These are phyloP conservation scores for Acanthurus leucopareius DNA, from an alignment of 2,797 vertebrate species.

Conservation along the genomic window DNA sequence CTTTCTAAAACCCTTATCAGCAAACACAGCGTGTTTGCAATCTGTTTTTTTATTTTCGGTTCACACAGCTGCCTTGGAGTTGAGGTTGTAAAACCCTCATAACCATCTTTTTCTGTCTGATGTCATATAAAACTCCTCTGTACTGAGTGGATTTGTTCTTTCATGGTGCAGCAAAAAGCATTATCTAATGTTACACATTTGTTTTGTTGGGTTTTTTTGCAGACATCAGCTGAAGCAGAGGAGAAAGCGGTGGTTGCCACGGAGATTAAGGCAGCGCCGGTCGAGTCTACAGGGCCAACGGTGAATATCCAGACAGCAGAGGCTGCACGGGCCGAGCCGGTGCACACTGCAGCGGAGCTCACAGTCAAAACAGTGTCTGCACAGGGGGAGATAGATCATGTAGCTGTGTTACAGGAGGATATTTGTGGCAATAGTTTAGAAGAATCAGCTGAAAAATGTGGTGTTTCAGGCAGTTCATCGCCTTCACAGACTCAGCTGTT, in stretches of 20 bases:
- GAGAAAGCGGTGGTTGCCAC: slow-evolving; percentile 69
- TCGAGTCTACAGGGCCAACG: slow-evolving; percentile 83
- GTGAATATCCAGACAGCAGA: slow-evolving; percentile 79
- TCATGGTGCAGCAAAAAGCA: not conserved
- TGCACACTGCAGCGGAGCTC: slow-evolving; percentile 9
- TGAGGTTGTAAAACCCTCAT: not conserved
- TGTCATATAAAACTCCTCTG: slow-evolving; percentile 22
- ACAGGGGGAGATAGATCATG: not conserved
- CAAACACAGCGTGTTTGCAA: too few species aligned
- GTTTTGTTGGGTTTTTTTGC: slow-evolving; percentile 74
- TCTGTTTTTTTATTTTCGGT: too few species aligned
- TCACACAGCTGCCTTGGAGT: too few species aligned
- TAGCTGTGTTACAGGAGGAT: slow-evolving; percentile 6
- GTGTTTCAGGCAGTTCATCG: not conserved
- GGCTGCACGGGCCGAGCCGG: slow-evolving; percentile 35
- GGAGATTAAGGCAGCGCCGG: slow-evolving; percentile 83
- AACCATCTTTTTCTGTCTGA: slow-evolving; percentile 25
- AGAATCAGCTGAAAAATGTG: slow-evolving; percentile 6
- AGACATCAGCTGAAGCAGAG: slow-evolving; percentile 86
- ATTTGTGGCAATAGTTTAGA: not conserved
- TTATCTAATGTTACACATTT: slow-evolving; percentile 33
- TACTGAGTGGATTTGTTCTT: slow-evolving; percentile 8
- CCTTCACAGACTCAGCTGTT: not conserved
- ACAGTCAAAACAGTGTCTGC: slow-evolving; percentile 1
- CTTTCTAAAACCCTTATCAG: too few species aligned